These are phyloP conservation scores for Cynocephalus volans DNA, from an alignment of 2,113 vertebrate genomes.

Conservation along the genomic window DNA sequence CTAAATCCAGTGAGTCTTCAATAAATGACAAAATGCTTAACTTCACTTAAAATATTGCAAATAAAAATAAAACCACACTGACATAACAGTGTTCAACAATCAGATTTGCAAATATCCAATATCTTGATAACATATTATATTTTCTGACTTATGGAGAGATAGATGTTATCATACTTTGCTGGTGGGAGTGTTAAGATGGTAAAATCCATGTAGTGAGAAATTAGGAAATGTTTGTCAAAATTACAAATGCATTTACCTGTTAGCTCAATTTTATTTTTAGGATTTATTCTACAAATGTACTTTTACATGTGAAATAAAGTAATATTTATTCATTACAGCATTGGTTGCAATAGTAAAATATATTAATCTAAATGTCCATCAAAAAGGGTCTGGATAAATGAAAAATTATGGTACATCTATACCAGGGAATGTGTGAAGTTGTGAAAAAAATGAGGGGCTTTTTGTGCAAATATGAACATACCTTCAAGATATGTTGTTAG, in stretches of 20 bases:
- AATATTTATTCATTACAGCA: background rate
- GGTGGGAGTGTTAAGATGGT: background rate
- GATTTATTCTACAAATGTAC: background rate
- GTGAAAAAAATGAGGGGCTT: slow-evolving; percentile 5
- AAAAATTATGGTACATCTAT: background rate
- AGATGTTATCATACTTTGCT: background rate
- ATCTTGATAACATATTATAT: background rate
- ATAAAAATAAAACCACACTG: background rate
- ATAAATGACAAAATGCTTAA: slow-evolving; percentile 23
- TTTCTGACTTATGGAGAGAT: background rate
- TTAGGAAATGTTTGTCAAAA: slow-evolving; percentile 20
- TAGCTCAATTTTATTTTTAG: background rate
- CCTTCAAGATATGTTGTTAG: background rate
- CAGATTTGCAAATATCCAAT: background rate
- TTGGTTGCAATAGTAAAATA: background rate
- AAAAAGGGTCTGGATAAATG: background rate
- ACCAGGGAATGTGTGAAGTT: background rate
- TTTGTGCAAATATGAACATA: background rate
- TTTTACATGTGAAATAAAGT: background rate
- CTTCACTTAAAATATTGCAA: background rate
- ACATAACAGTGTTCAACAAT: background rate
- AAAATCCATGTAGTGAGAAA: background rate
- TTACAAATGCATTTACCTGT: slow-evolving; percentile 8
- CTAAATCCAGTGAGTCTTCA: background rate
- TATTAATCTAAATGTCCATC: background rate